phyloP scores from a whole-genome alignment of 2,113 vertebrate species.

The Sprattus sprattus region DNA sequence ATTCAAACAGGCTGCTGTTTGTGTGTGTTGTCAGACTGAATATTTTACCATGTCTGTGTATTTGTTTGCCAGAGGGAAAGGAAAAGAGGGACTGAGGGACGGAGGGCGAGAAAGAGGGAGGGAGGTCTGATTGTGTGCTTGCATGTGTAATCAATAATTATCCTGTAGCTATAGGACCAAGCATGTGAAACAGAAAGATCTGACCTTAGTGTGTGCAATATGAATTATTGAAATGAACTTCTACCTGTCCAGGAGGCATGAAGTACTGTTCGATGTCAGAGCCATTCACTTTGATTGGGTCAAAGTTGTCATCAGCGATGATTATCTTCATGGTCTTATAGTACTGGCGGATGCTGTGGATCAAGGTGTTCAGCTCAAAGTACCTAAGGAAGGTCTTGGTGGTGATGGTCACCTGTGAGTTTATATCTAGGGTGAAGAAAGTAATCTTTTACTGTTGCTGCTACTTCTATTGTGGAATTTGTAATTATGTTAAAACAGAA shows the following conservation, averaged over 20 bases:
- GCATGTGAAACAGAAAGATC: background rate
- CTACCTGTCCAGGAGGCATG: background rate
- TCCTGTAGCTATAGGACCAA: too few relatives aligned
- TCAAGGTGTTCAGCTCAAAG: slow-evolving; percentile 55
- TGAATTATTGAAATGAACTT: background rate
- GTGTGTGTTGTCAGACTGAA: background rate
- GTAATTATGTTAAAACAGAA: background rate
- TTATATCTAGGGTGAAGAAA: slow-evolving; percentile 50
- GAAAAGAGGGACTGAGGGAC: too few relatives aligned
- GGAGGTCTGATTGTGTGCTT: background rate
- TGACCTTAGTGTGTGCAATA: background rate
- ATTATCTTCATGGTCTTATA: slow-evolving; percentile 68
- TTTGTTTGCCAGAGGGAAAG: background rate
- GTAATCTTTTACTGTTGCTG: too few relatives aligned
- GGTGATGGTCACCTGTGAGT: slow-evolving; percentile 66
- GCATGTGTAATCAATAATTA: slow-evolving; percentile 3
- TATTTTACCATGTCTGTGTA: background rate
- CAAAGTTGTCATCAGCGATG: slow-evolving; percentile 69
- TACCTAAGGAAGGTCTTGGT: slow-evolving; percentile 75
- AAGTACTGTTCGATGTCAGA: slow-evolving; percentile 57
- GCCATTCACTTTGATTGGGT: slow-evolving; percentile 51
- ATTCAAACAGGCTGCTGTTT: background rate
- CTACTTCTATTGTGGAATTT: background rate
- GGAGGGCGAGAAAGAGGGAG: too few relatives aligned
- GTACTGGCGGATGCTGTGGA: slow-evolving; percentile 63